Evolutionary conservation across 2,113 vertebrate species (phyloP).

Genomic region (Otocyon megalotis): DNA sequence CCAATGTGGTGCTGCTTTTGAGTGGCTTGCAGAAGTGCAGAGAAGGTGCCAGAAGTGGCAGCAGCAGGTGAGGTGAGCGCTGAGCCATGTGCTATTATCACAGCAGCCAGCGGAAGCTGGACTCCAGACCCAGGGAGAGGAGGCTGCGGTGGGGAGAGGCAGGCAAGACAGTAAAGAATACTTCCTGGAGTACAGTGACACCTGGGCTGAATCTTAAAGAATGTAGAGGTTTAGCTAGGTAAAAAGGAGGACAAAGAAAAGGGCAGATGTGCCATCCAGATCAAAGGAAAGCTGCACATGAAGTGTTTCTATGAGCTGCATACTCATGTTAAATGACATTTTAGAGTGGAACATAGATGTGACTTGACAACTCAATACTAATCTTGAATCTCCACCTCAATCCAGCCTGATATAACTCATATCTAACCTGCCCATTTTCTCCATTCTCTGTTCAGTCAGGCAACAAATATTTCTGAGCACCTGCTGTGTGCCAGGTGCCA

Average conservation of each 20-base stretch:
- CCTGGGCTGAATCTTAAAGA: background rate
- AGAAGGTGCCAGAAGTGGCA: rapidly evolving
- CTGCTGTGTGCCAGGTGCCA: background rate
- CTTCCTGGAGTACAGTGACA: background rate
- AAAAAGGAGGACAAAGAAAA: background rate
- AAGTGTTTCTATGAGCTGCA: background rate
- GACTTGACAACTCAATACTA: background rate
- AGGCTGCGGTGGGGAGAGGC: too few relatives aligned
- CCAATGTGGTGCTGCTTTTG: background rate
- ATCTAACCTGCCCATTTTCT: background rate
- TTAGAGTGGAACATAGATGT: background rate
- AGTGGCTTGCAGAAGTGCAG: background rate
- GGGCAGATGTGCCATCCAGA: background rate
- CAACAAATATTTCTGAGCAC: background rate
- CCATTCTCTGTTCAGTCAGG: background rate
- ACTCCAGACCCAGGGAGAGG: background rate
- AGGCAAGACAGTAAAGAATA: too few relatives aligned
- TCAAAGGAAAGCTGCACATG: background rate
- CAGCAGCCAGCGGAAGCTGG: too few relatives aligned
- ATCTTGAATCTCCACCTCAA: background rate
- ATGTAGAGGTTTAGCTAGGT: background rate
- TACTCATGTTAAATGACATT: background rate
- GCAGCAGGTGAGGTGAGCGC: rapidly evolving
- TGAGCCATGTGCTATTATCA: rapidly evolving
- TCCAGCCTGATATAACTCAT: rapidly evolving